Conservation (phyloP, 2,113 vertebrate genomes). For the Scomber japonicus region DNA sequence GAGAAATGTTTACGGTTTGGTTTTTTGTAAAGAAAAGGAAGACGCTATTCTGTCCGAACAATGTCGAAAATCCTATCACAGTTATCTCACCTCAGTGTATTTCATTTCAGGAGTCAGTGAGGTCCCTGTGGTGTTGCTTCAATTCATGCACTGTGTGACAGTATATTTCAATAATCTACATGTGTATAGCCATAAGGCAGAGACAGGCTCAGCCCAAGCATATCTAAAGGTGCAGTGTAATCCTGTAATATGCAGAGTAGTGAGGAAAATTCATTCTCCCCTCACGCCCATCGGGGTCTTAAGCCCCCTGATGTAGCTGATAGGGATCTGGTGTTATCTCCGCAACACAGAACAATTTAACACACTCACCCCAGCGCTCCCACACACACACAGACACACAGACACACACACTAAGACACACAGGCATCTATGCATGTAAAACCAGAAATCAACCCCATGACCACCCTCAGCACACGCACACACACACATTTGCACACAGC, state of each 20-base stretch:
- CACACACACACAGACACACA: conserved; percentile 37
- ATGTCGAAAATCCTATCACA: conserved; percentile 57
- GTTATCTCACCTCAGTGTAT: conserved; percentile 46
- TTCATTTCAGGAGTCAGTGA: conserved; percentile 51
- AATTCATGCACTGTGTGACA: conserved; percentile 59
- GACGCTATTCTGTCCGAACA: conserved; percentile 46
- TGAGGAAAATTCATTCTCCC: conserved; percentile 80
- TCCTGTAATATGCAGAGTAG: conserved; percentile 85
- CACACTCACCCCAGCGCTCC: conserved; percentile 58
- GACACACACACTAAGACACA: conserved; percentile 25
- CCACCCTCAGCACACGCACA: conserved; percentile 47
- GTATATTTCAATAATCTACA: conserved; percentile 73
- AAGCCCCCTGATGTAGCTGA: conserved; percentile 82
- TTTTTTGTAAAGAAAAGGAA: background rate
- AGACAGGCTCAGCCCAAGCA: conserved; percentile 72
- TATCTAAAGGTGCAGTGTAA: conserved; percentile 85
- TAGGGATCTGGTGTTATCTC: conserved; percentile 83
- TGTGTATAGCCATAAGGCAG: conserved; percentile 69
- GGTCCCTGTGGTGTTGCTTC: conserved; percentile 46
- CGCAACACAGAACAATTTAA: conserved; percentile 81
- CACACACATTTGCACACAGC: conserved; percentile 73
- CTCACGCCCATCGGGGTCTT: conserved; percentile 78
- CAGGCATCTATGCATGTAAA: conserved; percentile 22
- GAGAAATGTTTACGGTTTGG: background rate
- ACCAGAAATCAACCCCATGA: conserved; percentile 48